Percentiles rank a stretch among this genome's conserved stretches.
These are phyloP conservation scores for Hyposoter dolosus DNA, from an alignment of 2,888 invertebrate species.

Conservation along the genomic window DNA sequence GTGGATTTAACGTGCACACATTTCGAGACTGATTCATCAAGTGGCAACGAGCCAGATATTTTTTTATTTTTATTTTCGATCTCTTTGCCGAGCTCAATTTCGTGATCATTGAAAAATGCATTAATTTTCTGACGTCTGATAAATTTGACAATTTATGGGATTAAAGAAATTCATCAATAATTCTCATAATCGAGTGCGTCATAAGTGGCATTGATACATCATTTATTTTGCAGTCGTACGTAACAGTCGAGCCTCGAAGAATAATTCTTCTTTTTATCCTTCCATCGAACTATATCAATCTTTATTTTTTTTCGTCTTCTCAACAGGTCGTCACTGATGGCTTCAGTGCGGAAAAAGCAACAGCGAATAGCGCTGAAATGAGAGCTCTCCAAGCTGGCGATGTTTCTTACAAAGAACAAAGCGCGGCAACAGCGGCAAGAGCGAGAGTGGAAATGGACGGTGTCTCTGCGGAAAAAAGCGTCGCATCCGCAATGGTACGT, in stretches of 20 bases:
- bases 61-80: background rate
- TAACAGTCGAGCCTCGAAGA: background rate
- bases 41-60: constrained; percentile 16
- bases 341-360: constrained; percentile 92
- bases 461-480: constrained; percentile 93
- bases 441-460: constrained; percentile 94
- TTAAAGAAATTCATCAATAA: background rate
- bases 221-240: background rate
- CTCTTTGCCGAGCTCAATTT: constrained; percentile 8
- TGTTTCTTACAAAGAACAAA: constrained; percentile 92
- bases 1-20: background rate
- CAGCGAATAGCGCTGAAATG: constrained; percentile 90
- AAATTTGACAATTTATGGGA: background rate
- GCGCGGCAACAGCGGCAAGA: constrained; percentile 91
- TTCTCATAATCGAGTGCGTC: background rate
- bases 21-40: constrained; percentile 30
- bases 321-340: constrained; percentile 91
- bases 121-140: background rate
- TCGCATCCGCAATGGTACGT: constrained; percentile 91
- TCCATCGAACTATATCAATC: background rate
- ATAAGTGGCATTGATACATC: background rate
- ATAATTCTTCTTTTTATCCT: background rate
- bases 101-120: background rate
- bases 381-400: constrained; percentile 93
- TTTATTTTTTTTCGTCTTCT: constrained; percentile 3